Evolutionary conservation across 1,140 invertebrate genomes (phyloP).

Genomic region (Cryptotermes secundus): DNA sequence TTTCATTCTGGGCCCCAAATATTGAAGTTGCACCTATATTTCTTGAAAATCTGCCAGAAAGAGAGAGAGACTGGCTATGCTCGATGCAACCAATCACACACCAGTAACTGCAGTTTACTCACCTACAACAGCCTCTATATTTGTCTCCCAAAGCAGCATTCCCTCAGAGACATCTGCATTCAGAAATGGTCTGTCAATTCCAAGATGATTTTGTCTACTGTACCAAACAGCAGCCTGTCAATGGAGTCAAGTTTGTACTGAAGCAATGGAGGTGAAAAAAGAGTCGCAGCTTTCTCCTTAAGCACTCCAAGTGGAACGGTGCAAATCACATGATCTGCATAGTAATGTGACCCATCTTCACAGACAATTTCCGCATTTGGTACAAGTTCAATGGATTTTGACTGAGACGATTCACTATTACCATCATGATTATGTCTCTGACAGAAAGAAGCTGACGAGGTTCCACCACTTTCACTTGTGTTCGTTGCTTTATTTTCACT

Average conservation of each 20-base stretch:
- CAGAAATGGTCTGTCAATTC: constrained; percentile 86
- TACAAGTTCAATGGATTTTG: constrained; percentile 1
- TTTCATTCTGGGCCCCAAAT: no score
- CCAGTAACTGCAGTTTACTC: background rate
- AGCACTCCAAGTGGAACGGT: constrained; percentile 90
- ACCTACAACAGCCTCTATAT: constrained; percentile 37
- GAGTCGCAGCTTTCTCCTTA: constrained; percentile 68
- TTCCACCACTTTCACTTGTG: background rate
- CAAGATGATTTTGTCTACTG: constrained; percentile 91
- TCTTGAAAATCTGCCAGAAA: no score
- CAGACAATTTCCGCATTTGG: constrained; percentile 63
- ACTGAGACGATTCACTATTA: background rate
- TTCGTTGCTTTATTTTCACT: background rate
- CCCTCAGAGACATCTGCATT: constrained; percentile 85
- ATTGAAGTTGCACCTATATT: no score
- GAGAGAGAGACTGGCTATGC: no score
- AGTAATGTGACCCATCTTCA: constrained; percentile 73
- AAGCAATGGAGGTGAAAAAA: constrained; percentile 86
- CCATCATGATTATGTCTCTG: background rate
- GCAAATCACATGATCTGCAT: constrained; percentile 85
- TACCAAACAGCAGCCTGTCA: constrained; percentile 82
- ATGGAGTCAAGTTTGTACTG: constrained; percentile 81
- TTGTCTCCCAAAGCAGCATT: constrained; percentile 75
- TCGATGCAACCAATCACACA: no score
- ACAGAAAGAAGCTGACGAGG: background rate